These are phyloP conservation scores for Castor canadensis DNA, from an alignment of 2,113 vertebrate genomes.

Conservation along the genomic window DNA sequence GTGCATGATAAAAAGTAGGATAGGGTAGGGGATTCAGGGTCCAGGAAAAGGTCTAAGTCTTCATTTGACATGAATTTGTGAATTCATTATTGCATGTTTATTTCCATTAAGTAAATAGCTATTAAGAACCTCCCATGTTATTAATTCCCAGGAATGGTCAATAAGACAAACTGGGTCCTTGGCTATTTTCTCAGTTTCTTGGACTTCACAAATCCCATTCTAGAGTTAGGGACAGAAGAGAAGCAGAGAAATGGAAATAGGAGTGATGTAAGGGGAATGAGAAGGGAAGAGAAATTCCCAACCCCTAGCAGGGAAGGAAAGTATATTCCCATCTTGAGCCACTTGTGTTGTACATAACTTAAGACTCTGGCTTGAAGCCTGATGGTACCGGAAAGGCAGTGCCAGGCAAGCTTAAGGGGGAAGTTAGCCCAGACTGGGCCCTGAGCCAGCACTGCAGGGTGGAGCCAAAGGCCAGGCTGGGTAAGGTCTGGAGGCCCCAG, in stretches of 20 bases:
- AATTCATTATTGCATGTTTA: constrained; percentile 6
- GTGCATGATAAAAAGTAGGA: not conserved
- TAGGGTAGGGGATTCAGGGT: not conserved
- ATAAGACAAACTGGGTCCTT: not conserved
- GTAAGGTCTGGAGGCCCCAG: not conserved
- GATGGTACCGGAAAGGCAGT: constrained; percentile 48
- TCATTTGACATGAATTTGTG: constrained; percentile 7
- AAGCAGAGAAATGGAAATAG: not conserved
- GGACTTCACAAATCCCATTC: not conserved
- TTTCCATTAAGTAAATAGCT: constrained; percentile 24
- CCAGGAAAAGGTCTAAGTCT: not conserved
- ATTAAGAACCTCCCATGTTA: not conserved
- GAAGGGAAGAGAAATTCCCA: constrained; percentile 14
- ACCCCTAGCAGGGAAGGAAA: not conserved
- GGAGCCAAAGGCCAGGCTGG: constrained; percentile 40
- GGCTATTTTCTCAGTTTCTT: not conserved
- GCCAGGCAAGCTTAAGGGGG: constrained; percentile 32
- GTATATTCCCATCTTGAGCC: not conserved
- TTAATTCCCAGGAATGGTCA: not conserved
- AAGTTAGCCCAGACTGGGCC: constrained; percentile 58
- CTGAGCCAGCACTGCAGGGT: constrained; percentile 49
- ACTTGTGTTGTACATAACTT: constrained; percentile 13
- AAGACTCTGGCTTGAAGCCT: constrained; percentile 47
- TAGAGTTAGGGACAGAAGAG: not conserved
- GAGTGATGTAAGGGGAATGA: not conserved